phyloP scores from a whole-genome alignment of 2,797 vertebrate genomes.

The Cryptoblepharus egeriae region DNA sequence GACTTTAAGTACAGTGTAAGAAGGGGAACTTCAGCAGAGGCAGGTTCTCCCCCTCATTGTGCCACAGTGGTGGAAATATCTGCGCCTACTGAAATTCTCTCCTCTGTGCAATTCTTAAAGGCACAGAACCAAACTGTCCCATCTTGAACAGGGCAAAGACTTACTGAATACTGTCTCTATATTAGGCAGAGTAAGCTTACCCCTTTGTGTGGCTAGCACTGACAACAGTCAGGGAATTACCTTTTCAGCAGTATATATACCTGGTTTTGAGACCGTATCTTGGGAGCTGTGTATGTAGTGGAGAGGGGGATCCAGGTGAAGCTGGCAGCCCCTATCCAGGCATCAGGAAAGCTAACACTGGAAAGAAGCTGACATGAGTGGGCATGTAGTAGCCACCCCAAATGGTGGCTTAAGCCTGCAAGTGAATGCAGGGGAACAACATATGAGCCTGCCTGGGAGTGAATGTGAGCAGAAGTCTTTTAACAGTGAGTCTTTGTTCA shows the following conservation, averaged over 20 bases:
- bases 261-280: not conserved
- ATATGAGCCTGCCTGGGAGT: slow-evolving; percentile 3
- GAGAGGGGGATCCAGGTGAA: not conserved
- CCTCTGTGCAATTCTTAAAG: not conserved
- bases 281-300: not conserved
- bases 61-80: not conserved
- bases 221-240: not conserved
- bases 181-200: slow-evolving; percentile 7
- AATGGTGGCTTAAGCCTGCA: slow-evolving; percentile 22
- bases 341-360: not conserved
- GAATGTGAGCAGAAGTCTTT: slow-evolving; percentile 24
- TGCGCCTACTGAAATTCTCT: not conserved
- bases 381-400: not conserved
- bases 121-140: not conserved
- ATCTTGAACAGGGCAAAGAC: not conserved
- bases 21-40: not conserved
- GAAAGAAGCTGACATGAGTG: slow-evolving; percentile 15
- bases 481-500: not conserved
- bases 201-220: not conserved
- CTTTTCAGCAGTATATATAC: not conserved
- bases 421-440: not conserved
- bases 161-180: not conserved
- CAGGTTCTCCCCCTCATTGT: not conserved
- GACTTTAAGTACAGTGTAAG: not conserved
- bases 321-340: not conserved